These are phyloP conservation scores for Rhynchonycteris naso DNA, from an alignment of 2,797 vertebrate genomes.

Conservation along the genomic window DNA sequence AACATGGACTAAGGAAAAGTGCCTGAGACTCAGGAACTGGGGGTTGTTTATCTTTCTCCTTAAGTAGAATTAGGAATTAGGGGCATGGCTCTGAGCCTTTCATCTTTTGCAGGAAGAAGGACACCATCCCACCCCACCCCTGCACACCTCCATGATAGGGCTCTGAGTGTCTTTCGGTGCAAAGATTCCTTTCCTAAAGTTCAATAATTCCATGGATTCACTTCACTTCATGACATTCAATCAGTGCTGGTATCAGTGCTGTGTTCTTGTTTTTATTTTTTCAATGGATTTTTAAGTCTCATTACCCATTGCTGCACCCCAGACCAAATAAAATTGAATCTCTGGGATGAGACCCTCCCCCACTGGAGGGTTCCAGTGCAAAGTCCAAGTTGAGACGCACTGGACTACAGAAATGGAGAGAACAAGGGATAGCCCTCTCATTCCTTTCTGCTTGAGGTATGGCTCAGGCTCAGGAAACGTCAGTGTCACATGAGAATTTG, in stretches of 20 bases:
- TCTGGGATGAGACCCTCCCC: background rate
- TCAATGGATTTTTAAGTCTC: background rate
- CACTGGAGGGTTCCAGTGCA: rapidly evolving
- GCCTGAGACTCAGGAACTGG: background rate
- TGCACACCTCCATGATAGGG: too few relatives aligned
- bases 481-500: too few relatives aligned
- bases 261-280: background rate
- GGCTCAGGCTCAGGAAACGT: rapidly evolving
- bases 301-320: background rate
- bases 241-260: rapidly evolving
- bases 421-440: rapidly evolving
- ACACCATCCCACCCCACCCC: too few relatives aligned
- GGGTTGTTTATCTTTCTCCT: background rate
- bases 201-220: background rate
- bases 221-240: background rate
- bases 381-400: background rate
- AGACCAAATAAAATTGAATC: background rate
- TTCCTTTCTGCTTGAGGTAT: too few relatives aligned
- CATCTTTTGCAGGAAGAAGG: background rate
- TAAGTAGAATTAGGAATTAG: background rate
- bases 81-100: background rate
- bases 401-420: background rate
- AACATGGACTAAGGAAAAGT: background rate
- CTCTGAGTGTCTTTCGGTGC: rapidly evolving
- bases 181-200: background rate